Conservation (phyloP, 2,113 vertebrate genomes). For the Carassius auratus region DNA sequence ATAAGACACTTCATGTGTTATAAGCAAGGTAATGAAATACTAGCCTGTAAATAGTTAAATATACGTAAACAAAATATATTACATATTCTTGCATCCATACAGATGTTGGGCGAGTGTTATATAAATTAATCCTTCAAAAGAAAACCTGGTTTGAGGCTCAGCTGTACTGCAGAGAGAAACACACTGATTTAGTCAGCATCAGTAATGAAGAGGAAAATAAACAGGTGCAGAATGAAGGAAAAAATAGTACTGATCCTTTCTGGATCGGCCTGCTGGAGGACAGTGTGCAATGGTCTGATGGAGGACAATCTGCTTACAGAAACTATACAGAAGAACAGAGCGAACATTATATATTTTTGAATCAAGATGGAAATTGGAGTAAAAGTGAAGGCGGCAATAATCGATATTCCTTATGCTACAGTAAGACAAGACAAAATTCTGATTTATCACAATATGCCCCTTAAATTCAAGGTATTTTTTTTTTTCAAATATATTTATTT, state of each 20-base stretch:
- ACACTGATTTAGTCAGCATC: conserved; percentile 60
- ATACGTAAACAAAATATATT: not conserved
- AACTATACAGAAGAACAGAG: not conserved
- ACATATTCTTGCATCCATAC: not conserved
- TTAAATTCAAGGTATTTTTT: no score
- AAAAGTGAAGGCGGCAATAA: no score
- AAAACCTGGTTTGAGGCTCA: conserved; percentile 64
- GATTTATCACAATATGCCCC: no score
- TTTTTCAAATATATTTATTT: not conserved
- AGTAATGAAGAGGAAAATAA: fast-evolving
- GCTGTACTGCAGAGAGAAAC: conserved; percentile 52
- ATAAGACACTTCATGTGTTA: conserved; percentile 60
- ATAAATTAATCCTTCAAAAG: fast-evolving
- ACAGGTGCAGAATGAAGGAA: not conserved
- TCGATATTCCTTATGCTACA: not conserved
- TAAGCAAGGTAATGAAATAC: conserved; percentile 52
- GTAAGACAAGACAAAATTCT: not conserved
- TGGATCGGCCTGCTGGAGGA: conserved; percentile 67
- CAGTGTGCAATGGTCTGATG: conserved; percentile 58
- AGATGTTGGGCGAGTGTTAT: conserved; percentile 12
- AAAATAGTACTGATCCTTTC: not conserved
- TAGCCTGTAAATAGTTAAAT: not conserved
- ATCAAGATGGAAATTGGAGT: no score
- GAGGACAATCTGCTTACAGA: conserved; percentile 58
- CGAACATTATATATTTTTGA: no score